Evolutionary conservation across 1,140 invertebrate species (phyloP), one percentile per base, ranked within the genome.

Genomic region (Planococcus citri): DNA sequence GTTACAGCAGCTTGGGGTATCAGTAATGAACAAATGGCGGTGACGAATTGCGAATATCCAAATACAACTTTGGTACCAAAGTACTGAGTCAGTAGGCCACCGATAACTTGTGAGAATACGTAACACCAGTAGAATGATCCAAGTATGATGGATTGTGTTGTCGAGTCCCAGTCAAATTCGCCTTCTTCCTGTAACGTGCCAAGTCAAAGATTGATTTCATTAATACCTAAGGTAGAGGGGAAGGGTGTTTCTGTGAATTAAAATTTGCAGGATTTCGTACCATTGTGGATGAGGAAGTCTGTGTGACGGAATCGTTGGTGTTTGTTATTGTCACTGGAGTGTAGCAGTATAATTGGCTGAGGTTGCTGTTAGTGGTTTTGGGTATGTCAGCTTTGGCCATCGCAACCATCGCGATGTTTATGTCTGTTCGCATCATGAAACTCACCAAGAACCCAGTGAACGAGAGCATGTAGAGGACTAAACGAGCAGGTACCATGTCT

Each of bases 11-110:
- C 86, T 68, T 77, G 76, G 1, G 87, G 86, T 74, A 88, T 88
- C 10, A 83, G 78, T 37, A 88, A 75, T 74, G 86, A 88, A 74
- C 86, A 86, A 29, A 86, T 73, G n/a, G 86, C 87, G 24, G 87
- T 88, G 25, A 81, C 78, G 17, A 86, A 74, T 74, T 88, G 87
- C 1, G 87, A 87, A 71, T 84, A 86, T 51, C 89, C 88, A 73
- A 92, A 90, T 41, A 90, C 86, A 1, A 82, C 79, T 76, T 90
- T 90, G 4, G 88, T 88, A n/a, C 90, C 89, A 75, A 89, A 87
- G 73, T 83, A 80, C 78, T 90, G 87, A 1, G 88, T 88, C n/a
- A 90, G 82, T 70, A 86, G 79, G 37, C 88, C 88, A 17, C 88
- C 88, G 10, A 84, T 83, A 1, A 88, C 81, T 79, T 88, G 87